These are phyloP conservation scores for Chelonus insularis DNA, from an alignment of 1,140 invertebrate genomes.

Conservation along the genomic window DNA sequence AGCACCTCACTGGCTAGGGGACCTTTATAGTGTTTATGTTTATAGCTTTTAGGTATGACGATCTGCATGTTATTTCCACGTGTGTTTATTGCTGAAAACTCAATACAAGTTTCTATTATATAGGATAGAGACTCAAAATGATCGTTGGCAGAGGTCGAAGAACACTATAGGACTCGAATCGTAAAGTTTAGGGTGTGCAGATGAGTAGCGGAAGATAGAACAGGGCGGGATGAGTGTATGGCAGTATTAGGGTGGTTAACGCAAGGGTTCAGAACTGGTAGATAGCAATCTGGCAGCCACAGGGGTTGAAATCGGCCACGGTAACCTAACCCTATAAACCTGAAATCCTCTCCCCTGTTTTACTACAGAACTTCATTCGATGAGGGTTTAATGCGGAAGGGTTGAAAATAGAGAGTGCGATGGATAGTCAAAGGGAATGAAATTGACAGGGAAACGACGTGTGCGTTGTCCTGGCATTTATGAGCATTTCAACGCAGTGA, in stretches of 20 bases:
- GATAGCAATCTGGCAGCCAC: constrained; percentile 51
- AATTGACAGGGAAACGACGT: not conserved
- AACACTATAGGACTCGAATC: not conserved
- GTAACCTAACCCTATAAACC: constrained; percentile 51
- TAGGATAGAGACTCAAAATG: no score
- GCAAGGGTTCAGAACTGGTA: constrained; percentile 27
- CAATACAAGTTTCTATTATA: not conserved
- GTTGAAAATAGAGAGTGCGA: constrained; percentile 17
- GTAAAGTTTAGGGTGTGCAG: constrained; percentile 13
- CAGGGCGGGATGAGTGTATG: constrained; percentile 10
- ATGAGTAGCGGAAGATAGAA: not conserved
- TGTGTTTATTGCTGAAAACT: not conserved
- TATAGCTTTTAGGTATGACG: constrained; percentile 53
- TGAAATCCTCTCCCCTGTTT: constrained; percentile 29
- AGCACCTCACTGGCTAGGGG: not conserved
- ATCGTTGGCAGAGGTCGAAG: not conserved
- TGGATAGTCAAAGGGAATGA: not conserved
- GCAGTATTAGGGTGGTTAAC: constrained; percentile 12
- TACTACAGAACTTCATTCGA: constrained; percentile 27
- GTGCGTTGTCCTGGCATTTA: constrained; percentile 32
- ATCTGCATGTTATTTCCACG: constrained; percentile 36
- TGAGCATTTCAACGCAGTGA: constrained; percentile 46
- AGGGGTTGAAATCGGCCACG: constrained; percentile 49
- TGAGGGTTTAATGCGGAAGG: constrained; percentile 16
- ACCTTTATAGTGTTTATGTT: constrained; percentile 58